Evolutionary conservation across 2,888 invertebrate genomes (phyloP), one percentile per base, ranked within the genome.

Genomic region (Trilocha varians): DNA sequence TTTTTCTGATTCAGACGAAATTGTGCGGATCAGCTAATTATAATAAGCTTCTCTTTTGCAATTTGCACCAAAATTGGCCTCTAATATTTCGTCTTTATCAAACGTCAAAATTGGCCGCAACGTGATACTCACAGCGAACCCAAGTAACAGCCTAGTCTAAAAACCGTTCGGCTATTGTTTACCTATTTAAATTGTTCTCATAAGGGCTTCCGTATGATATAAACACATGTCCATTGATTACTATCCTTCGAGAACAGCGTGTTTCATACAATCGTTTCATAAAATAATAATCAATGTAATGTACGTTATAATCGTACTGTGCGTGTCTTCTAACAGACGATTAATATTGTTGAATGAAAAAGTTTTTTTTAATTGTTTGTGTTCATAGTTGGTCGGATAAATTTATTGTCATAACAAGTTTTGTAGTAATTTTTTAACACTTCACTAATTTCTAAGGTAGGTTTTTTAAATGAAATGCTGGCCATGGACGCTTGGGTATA

Each of bases 101-200:
- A n/a, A n/a, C n/a, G n/a, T n/a, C n/a, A n/a, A n/a, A n/a, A n/a
- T n/a, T n/a, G n/a, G n/a, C n/a, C n/a, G n/a, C 5, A 25, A 9
- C 25, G 11, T 5, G 11, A 25, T 9, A 25, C 11, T 6, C 6
- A 25, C 25, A 25, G 25, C 25, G 11, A 25, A 25, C 2, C 25
- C 25, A 11, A 3, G 4, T 25, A 5, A 25, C n/a, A 40, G 8
- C 17, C 35, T 40, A 40, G 14, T 42, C 16, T 17, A 34, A 34
- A 16, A 41, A 43, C 47, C 50, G 47, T 52, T 57, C 55, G 52
- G 38, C 6, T 45, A 9, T 49, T 61, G 57, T 59, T 55, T 59
- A 61, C 48, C 44, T 59, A 54, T 55, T 46, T 47, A 45, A 54
- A 50, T 54, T 55, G 55, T 65, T 68, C 65, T 61, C 70, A 63